Base-by-base conservation (phyloP, 2,888 invertebrate species). In the Oscheius onirici region DNA sequence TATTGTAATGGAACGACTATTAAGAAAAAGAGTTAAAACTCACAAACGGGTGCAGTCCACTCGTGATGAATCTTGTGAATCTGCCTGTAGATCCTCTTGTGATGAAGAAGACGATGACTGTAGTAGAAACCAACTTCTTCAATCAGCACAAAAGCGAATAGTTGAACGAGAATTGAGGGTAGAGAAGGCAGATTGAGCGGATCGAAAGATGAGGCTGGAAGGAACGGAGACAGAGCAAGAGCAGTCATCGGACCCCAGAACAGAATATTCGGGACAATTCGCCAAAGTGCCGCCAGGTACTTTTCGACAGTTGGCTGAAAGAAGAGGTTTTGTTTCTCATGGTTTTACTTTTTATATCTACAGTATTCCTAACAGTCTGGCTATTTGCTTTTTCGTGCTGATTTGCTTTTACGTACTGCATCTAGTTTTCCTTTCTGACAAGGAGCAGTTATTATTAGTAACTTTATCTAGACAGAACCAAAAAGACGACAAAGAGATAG, bases 41-140 rank as follows among this genome's bases (percentile, higher is more conserved):
- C 26, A 63, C 63, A 63, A 11, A 94, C 92, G 0, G 94, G 94
- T 0, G 94, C 92, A 1, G 93, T 93, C 94, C 94, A 94, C 88
- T 94, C 93, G 83, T 94, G 94, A 88, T 94, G 94, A 82, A 92
- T 91, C 88, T 94, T 94, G 89, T 94, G 94, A 80, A 94, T 92
- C 85, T 91, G 91, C 86, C 92, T 93, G 89, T 94, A 94, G 66
- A 94, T 88, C 77, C 90, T 89, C 74, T 92, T 92, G 83, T 91
- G 91, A 85, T 94, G 94, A 41, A 94, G 89, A 1, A 63, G 63
- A 91, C 93, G 92, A 89, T 94, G 94, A 11, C 92, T 92, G 87
- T 94, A 94, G 88, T 94, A 94, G 88, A 94, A 94, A 68, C 92
- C 92, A 78, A 93, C 90, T 89, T 94, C 94, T 87, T 93, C 93